A percentile compares a stretch with the other conserved stretches of the same genome.
Conservation (phyloP, 2,113 vertebrate species). For the Austrofundulus limnaeus region DNA sequence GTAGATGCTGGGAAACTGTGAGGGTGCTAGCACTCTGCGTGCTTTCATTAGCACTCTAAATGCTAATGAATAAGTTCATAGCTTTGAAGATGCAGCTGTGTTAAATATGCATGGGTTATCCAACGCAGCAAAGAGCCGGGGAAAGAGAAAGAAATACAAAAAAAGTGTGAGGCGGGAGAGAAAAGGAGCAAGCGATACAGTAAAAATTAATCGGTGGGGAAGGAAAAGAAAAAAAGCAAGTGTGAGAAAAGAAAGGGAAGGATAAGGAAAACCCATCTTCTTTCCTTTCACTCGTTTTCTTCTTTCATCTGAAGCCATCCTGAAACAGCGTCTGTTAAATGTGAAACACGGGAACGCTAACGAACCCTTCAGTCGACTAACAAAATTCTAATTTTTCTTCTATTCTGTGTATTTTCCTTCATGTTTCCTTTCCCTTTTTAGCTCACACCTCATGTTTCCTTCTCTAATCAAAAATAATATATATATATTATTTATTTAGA, state of each 20-base stretch:
- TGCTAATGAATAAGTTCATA: slow-evolving; percentile 77
- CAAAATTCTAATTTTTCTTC: background rate
- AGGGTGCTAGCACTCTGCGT: slow-evolving; percentile 58
- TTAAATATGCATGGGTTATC: slow-evolving; percentile 75
- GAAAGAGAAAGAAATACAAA: background rate
- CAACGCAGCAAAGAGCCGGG: slow-evolving; percentile 31
- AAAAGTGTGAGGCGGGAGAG: slow-evolving; percentile 11
- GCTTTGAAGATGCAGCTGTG: slow-evolving; percentile 76
- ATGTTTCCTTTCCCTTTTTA: background rate
- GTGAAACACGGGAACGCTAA: background rate
- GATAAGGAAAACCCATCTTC: background rate
- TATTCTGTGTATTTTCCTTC: background rate
- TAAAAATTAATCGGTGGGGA: slow-evolving; percentile 11
- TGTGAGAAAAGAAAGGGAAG: background rate
- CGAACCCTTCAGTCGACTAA: background rate
- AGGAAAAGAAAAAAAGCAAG: slow-evolving; percentile 4
- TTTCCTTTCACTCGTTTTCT: background rate
- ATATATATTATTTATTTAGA: slow-evolving; percentile 19
- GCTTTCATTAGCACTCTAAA: slow-evolving; percentile 80
- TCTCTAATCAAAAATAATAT: slow-evolving; percentile 29
- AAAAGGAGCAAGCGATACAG: slow-evolving; percentile 20
- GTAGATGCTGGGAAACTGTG: slow-evolving; percentile 53
- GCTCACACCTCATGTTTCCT: background rate
- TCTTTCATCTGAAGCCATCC: background rate
- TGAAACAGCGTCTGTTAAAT: background rate